These are phyloP conservation scores for Phyto melanocephala DNA, from an alignment of 2,888 invertebrate genomes.

Conservation along the genomic window DNA sequence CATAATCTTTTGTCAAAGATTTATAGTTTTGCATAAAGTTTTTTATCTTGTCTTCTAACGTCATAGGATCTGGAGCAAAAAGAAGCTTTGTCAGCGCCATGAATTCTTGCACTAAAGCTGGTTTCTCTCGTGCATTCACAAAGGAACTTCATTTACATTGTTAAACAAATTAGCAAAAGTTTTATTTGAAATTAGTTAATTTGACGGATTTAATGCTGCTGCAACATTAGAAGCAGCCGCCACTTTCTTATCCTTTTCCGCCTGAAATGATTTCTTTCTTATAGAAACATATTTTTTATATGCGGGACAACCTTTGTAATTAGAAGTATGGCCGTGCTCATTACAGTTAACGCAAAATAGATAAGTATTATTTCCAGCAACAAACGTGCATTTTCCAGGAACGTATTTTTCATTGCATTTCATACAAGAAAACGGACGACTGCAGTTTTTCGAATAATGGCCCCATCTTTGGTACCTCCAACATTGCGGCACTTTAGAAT, in stretches of 20 bases:
- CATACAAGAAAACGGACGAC: not conserved
- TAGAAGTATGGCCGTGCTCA: not conserved
- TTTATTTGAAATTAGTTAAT: not conserved
- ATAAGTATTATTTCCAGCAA: not conserved
- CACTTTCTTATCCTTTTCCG: not conserved
- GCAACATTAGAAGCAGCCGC: not conserved
- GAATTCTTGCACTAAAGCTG: too few relatives aligned
- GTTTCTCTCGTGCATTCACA: too few relatives aligned
- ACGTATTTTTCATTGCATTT: not conserved
- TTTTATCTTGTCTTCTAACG: constrained; percentile 1
- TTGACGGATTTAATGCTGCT: not conserved
- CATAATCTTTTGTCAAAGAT: not conserved
- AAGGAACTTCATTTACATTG: too few relatives aligned
- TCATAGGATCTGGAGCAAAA: too few relatives aligned
- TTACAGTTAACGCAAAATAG: not conserved
- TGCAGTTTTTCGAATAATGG: not conserved
- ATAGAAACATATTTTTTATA: not conserved
- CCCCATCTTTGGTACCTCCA: too few relatives aligned
- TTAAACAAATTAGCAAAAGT: not conserved
- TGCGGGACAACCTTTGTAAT: not conserved
- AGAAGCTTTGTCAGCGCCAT: constrained; percentile 3
- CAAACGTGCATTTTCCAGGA: not conserved
- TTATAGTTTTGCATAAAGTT: not conserved
- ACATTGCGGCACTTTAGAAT: too few relatives aligned
- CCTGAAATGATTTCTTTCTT: not conserved